Base-by-base conservation (phyloP, 2,113 vertebrate genomes). In the Oxygymnocypris stewartii region DNA sequence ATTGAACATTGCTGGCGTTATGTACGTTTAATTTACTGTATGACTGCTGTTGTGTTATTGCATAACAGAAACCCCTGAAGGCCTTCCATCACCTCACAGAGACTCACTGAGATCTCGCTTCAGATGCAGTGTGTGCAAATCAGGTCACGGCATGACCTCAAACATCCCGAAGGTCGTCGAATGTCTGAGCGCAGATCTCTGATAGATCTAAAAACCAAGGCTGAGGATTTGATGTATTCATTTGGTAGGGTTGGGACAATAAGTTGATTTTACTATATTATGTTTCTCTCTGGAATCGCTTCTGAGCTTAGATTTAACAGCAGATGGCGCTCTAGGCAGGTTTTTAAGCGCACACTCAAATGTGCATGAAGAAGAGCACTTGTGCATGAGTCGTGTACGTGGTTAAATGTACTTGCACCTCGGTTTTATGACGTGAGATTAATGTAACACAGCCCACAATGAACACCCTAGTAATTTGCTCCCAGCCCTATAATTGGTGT, bases 1-100 rank as follows among this genome's bases (percentile, higher is more conserved):
- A 74, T 74, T 74, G 71, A 74, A 74, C 71, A 74, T 42, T 37
- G 14, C 37, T 74, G 71, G 35, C 37, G 10, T n/a, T 12, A 13
- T 74, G 37, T n/a, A 42, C 20, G 71, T 74, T 74, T 74, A 23
- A 74, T 42, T 74, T n/a, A 74, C 37, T 42, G 37, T 42, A 74
- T 12, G 37, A 74, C 37, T 42, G 71, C 20, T 42, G 71, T n/a
- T 42, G 20, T 42, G 18, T 74, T 73, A 73, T n/a, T 73, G 35
- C 69, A 16, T 35, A 16, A 71, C 31, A 37, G 3, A 71, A 9
- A 71, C 67, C 67, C 10, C 69, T 6, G 10, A 8, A 23, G 37
- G 69, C 35, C 37, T 18, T 73, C 37, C 9, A 12, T 73, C 69
- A 42, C 20, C 20, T 73, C 37, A 35, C 18, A 37, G 28, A 9